Evolutionary conservation across 2,797 vertebrate species (phyloP).

Genomic region (Mormyrus hasselquistii): DNA sequence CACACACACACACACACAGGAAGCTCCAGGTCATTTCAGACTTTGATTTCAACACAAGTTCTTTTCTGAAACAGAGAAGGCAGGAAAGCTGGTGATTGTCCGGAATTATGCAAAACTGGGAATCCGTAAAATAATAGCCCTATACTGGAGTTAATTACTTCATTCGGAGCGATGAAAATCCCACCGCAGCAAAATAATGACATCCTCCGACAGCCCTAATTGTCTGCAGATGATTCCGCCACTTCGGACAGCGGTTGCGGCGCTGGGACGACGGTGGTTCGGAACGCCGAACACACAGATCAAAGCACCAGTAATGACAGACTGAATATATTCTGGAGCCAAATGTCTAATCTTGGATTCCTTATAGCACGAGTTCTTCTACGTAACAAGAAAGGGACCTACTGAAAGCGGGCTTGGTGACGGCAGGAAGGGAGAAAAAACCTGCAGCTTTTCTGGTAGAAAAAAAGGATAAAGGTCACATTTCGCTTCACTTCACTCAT

Average conservation of each 20-base stretch:
- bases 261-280: neutral
- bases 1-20: neutral
- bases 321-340: constrained; percentile 19
- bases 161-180: constrained; percentile 34
- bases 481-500: neutral
- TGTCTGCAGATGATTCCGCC: constrained; percentile 20
- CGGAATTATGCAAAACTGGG: neutral
- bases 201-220: constrained; percentile 27
- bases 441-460: neutral
- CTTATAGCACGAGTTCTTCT: constrained; percentile 22
- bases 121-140: constrained; percentile 10
- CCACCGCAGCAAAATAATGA: constrained; percentile 22
- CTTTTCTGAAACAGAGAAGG: constrained; percentile 18
- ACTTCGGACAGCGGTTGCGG: neutral
- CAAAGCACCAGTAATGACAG: constrained; percentile 35
- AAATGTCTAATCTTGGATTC: constrained; percentile 35
- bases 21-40: neutral
- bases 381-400: constrained; percentile 40
- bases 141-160: constrained; percentile 22
- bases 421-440: neutral
- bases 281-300: constrained; percentile 30
- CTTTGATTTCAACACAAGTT: constrained; percentile 6
- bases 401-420: constrained; percentile 34
- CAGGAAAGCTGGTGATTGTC: neutral
- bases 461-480: constrained; percentile 27